A percentile compares a stretch with the other conserved stretches of the same genome.
These are phyloP conservation scores for Neoitamus cyanurus DNA, from an alignment of 2,888 invertebrate species.

Conservation along the genomic window DNA sequence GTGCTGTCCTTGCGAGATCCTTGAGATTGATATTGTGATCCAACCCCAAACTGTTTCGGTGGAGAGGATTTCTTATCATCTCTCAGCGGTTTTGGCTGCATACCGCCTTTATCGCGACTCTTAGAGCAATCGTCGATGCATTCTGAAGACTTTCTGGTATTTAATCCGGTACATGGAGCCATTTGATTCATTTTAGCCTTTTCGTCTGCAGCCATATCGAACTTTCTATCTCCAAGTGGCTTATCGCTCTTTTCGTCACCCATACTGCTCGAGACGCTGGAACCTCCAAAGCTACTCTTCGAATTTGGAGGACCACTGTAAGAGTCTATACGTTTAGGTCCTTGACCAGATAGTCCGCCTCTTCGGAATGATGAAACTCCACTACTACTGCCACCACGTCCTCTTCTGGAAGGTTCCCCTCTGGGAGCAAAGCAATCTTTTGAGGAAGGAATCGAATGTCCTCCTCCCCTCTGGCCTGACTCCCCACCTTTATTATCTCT, in stretches of 20 bases:
- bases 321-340: slow-evolving; percentile 74
- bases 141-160: slow-evolving; percentile 57
- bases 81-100: slow-evolving; percentile 55
- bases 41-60: slow-evolving; percentile 56
- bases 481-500: slow-evolving; percentile 57
- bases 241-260: slow-evolving; percentile 67
- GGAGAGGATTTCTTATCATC: slow-evolving; percentile 56
- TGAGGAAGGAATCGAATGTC: slow-evolving; percentile 53
- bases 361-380: slow-evolving; percentile 65
- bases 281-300: slow-evolving; percentile 77
- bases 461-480: slow-evolving; percentile 68
- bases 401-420: slow-evolving; percentile 89
- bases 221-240: slow-evolving; percentile 58
- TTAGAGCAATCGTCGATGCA: slow-evolving; percentile 53
- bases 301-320: slow-evolving; percentile 71
- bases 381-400: slow-evolving; percentile 75
- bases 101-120: slow-evolving; percentile 50
- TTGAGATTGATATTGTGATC: slow-evolving; percentile 51
- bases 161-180: slow-evolving; percentile 74
- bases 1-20: slow-evolving; percentile 37
- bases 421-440: slow-evolving; percentile 85
- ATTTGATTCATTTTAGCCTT: slow-evolving; percentile 76
- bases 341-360: slow-evolving; percentile 64
- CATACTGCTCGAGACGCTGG: neutral
- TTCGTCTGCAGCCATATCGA: slow-evolving; percentile 68